phyloP scores from a whole-genome alignment of 2,888 invertebrate genomes.

The Athripsodes cinereus region DNA sequence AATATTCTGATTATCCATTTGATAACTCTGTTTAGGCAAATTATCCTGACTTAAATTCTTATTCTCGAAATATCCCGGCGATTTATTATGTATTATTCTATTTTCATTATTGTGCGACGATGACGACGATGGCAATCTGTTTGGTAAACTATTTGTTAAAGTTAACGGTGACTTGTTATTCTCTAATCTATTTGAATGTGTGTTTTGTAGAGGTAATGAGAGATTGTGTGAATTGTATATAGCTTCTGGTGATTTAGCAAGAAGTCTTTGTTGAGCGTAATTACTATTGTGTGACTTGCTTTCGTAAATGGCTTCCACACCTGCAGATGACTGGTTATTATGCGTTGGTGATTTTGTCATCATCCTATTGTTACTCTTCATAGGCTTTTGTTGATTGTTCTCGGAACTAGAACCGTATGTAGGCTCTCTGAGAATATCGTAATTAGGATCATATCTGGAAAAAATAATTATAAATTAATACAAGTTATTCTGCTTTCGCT shows the following conservation, averaged over 20 bases:
- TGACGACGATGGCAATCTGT: too few relatives aligned
- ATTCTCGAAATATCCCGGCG: conserved; percentile 21
- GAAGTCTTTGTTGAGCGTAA: conserved; percentile 23
- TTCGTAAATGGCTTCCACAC: conserved; percentile 25
- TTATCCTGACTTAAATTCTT: conserved; percentile 12
- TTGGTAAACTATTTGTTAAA: conserved; percentile 26
- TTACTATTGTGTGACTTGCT: conserved; percentile 24
- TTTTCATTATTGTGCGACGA: conserved; percentile 28
- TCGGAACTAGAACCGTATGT: conserved; percentile 47
- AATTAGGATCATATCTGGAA: conserved; percentile 52
- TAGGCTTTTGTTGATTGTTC: conserved; percentile 23
- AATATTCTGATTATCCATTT: conserved; percentile 22
- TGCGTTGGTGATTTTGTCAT: conserved; percentile 29
- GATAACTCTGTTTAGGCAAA: conserved; percentile 16
- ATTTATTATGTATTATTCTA: conserved; percentile 22
- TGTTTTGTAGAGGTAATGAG: conserved; percentile 44
- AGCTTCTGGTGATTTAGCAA: conserved; percentile 30
- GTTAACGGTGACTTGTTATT: conserved; percentile 35
- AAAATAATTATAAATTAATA: conserved; percentile 9
- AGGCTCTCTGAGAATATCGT: conserved; percentile 49
- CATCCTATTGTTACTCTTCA: conserved; percentile 19
- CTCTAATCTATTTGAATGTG: conserved; percentile 40
- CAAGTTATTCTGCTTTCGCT: too few relatives aligned
- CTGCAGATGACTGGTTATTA: conserved; percentile 2
- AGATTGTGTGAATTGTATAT: conserved; percentile 45